Conservation (phyloP, 2,888 invertebrate genomes). For the Nemurella pictetii region DNA sequence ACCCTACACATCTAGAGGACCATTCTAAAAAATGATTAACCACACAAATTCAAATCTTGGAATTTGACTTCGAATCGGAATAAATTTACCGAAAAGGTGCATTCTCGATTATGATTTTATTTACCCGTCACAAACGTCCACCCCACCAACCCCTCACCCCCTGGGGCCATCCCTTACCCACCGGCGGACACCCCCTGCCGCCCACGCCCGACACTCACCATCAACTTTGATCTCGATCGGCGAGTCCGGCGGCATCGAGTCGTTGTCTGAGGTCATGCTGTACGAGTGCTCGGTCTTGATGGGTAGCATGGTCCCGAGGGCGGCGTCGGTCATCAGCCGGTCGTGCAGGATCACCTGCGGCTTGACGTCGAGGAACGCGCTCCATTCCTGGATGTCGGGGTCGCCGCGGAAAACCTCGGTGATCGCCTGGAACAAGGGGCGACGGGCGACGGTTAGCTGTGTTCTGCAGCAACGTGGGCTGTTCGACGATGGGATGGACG, state of each 20-base stretch:
- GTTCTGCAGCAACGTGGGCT: no score
- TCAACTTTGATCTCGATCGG: conserved; percentile 66
- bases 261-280: conserved; percentile 59
- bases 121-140: no score
- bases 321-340: conserved; percentile 86
- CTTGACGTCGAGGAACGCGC: conserved; percentile 58
- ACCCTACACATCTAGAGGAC: no score
- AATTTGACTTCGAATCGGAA: no score
- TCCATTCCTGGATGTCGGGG: conserved; percentile 39
- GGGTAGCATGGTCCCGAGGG: conserved; percentile 70
- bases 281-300: conserved; percentile 94
- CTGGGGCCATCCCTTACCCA: no score
- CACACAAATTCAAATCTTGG: no score
- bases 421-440: conserved; percentile 60
- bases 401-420: conserved; percentile 60
- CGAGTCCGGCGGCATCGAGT: conserved; percentile 60
- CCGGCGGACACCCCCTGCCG: no score
- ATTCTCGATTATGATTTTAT: no score
- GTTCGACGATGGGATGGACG: no score
- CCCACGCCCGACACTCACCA: conserved; percentile 59
- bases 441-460: background rate
- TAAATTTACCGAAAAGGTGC: no score
- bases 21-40: no score
- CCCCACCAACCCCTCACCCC: no score
- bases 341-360: conserved; percentile 81